These are phyloP conservation scores for Gila robusta DNA, from an alignment of 2,797 vertebrate species.

Conservation along the genomic window DNA sequence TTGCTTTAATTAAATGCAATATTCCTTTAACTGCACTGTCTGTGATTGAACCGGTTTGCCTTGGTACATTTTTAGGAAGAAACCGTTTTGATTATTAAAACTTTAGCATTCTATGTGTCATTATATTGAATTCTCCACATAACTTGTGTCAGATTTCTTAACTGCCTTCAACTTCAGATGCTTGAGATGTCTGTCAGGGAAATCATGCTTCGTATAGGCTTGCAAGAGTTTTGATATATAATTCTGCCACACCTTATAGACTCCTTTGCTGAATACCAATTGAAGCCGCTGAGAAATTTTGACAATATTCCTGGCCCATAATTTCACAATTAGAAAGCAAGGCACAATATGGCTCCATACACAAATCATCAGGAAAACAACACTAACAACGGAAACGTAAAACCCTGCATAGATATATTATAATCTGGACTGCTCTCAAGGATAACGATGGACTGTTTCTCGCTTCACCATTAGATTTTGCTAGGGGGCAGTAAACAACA, in stretches of 20 bases:
- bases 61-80: not conserved
- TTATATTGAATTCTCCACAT: slow-evolving; percentile 18
- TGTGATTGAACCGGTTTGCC: not conserved
- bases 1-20: not conserved
- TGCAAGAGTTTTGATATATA: slow-evolving; percentile 24
- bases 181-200: slow-evolving; percentile 27
- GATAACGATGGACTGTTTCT: slow-evolving; percentile 28
- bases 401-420: not conserved
- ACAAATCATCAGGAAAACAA: slow-evolving; percentile 34
- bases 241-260: slow-evolving; percentile 11
- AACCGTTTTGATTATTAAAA: not conserved
- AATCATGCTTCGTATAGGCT: slow-evolving; percentile 1
- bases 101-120: not conserved
- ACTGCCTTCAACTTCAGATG: slow-evolving; percentile 21
- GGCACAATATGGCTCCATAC: slow-evolving; percentile 5
- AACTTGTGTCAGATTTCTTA: slow-evolving; percentile 2
- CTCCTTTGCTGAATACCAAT: slow-evolving; percentile 42
- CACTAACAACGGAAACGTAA: slow-evolving; percentile 6
- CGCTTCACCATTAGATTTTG: slow-evolving; percentile 23
- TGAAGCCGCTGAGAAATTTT: slow-evolving; percentile 22
- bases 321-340: slow-evolving; percentile 53
- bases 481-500: slow-evolving; percentile 38
- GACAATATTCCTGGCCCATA: slow-evolving; percentile 26
- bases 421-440: slow-evolving; percentile 38
- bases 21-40: not conserved